Evolutionary conservation across 2,888 invertebrate species (phyloP).

Genomic region (Blera fallax): DNA sequence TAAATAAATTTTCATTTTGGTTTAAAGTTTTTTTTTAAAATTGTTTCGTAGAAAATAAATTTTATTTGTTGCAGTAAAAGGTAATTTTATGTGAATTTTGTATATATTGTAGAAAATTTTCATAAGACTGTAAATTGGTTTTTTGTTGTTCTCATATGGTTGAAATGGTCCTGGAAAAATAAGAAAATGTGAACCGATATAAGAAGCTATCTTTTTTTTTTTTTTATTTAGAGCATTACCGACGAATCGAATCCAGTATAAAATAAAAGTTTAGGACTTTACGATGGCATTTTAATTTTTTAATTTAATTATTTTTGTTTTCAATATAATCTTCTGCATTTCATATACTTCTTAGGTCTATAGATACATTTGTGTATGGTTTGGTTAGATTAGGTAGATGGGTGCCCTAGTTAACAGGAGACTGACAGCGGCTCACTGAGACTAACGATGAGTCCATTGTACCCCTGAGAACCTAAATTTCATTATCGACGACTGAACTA

Average conservation of each 20-base stretch:
- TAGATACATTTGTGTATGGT: too few relatives aligned
- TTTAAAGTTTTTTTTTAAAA: conserved; percentile 4
- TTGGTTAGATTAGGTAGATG: too few relatives aligned
- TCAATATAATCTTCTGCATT: too few relatives aligned
- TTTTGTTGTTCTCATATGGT: conserved; percentile 8
- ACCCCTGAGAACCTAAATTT: too few relatives aligned
- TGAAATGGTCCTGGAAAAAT: conserved; percentile 48
- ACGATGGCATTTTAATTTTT: too few relatives aligned
- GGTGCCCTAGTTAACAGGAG: too few relatives aligned
- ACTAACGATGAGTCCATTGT: too few relatives aligned
- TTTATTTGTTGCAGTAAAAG: background rate
- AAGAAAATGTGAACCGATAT: background rate
- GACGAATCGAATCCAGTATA: conserved; percentile 52
- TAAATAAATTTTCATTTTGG: background rate
- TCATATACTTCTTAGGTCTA: too few relatives aligned
- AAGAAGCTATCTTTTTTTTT: background rate
- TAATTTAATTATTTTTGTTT: too few relatives aligned
- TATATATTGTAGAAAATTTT: conserved; percentile 58
- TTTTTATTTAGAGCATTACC: background rate
- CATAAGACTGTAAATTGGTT: conserved; percentile 51
- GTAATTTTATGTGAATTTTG: background rate
- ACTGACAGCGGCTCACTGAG: too few relatives aligned
- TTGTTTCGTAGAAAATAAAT: conserved; percentile 28
- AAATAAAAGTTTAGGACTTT: background rate
- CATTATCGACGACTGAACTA: too few relatives aligned